These are phyloP conservation scores for Megaceryle torquata DNA, from an alignment of 2,113 vertebrate genomes.

Conservation along the genomic window DNA sequence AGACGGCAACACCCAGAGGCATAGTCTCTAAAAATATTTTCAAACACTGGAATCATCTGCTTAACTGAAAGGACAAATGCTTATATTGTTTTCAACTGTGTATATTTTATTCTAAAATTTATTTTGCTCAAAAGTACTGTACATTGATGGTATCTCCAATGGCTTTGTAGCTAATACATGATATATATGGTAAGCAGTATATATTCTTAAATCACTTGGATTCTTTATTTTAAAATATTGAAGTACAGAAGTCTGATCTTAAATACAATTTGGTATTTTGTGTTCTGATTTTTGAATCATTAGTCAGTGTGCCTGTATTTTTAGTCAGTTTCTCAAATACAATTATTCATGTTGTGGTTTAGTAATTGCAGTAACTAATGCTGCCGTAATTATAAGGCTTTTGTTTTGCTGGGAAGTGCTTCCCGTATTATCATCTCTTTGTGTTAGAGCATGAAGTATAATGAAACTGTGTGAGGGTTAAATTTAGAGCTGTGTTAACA, in stretches of 20 bases:
- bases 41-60: neutral
- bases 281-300: neutral
- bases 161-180: neutral
- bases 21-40: neutral
- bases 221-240: neutral
- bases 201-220: neutral
- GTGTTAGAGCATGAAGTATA: neutral
- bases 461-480: neutral
- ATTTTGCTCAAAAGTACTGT: neutral
- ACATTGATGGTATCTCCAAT: neutral
- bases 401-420: conserved; percentile 49
- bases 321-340: conserved; percentile 20
- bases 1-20: neutral
- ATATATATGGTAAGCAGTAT: neutral
- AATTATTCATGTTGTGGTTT: conserved; percentile 51
- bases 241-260: neutral
- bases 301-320: neutral
- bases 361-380: conserved; percentile 46
- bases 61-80: neutral
- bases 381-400: conserved; percentile 37
- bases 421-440: conserved; percentile 27
- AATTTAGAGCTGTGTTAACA: neutral
- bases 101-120: neutral
- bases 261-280: neutral
- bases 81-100: neutral